Base-by-base conservation (phyloP, 1,140 invertebrate species). In the Aphis craccivora region DNA sequence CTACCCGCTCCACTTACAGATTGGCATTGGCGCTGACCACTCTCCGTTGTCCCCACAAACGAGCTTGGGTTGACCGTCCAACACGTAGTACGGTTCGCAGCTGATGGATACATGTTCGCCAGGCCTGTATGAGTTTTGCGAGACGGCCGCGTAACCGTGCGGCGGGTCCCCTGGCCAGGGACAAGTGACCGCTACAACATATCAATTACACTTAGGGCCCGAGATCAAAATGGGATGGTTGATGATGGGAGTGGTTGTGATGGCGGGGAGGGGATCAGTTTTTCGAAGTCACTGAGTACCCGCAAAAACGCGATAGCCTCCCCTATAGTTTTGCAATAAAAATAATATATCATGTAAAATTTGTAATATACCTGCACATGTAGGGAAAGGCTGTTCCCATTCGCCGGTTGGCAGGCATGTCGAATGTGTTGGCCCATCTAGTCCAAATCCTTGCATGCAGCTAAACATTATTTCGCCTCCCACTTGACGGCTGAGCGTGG, bases 21-120 rank as follows among this genome's bases (percentile, higher is more conserved):
- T 97, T 43, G 98, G 98, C 40, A 97, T 95, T 53, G 97, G 96
- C 93, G 97, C 96, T 55, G 97, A 98, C 98, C 98, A 99, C 91
- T 97, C 95, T 40, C 98, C 98, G 95, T 97, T 98, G 95, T 98
- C 98, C 95, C 98, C 97, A 95, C 98, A 99, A 25, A 97, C 97
- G 76, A 98, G 96, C 94, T 98, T 97, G 23, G 97, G 97, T 94
- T 97, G 96, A 7, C 98, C 98, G 95, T 98, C 97, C 96, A 98
- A 97, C 96, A 98, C 98, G 95, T 97, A 98, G 93, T 98, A 97
- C 84, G 97, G 96, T 95, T 98, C 97, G 95, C 98, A 99, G 95
- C 97, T 97, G 95, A 98, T 98, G 95, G 98, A 97, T 35, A 98
- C 96, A 40, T 98, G 96, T 95, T 98, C 97, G 30, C 98, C 97